These are phyloP conservation scores for Folsomia manolachei DNA, from an alignment of 2,888 invertebrate species.

Conservation along the genomic window DNA sequence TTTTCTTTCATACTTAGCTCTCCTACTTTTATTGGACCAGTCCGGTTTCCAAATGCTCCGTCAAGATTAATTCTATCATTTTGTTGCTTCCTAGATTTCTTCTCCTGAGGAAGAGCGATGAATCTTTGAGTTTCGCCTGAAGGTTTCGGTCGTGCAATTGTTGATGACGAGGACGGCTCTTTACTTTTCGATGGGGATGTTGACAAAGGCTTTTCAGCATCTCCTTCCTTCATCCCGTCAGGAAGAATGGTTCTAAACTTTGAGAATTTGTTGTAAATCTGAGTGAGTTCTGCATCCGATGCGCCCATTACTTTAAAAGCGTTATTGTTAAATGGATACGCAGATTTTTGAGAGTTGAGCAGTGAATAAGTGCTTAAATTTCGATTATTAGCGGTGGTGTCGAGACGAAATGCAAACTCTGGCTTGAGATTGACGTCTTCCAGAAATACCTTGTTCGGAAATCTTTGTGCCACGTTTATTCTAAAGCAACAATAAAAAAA, in stretches of 20 bases:
- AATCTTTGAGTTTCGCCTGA: neutral
- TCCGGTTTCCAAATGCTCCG: constrained; percentile 5
- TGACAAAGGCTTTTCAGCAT: neutral
- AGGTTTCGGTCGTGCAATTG: neutral
- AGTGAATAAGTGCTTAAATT: constrained; percentile 25
- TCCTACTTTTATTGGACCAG: too few species aligned
- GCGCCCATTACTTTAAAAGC: constrained; percentile 36
- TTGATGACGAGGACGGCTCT: neutral
- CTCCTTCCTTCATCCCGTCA: constrained; percentile 1
- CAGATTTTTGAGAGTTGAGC: constrained; percentile 28
- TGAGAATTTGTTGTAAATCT: constrained; percentile 27
- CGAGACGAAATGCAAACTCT: constrained; percentile 44
- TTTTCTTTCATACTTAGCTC: constrained; percentile 34
- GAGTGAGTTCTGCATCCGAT: constrained; percentile 32
- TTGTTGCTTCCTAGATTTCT: neutral
- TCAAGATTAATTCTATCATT: neutral
- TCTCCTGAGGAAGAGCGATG: neutral
- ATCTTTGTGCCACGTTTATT: constrained; percentile 27
- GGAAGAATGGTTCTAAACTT: constrained; percentile 25
- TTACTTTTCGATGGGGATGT: neutral
- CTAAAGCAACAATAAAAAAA: constrained; percentile 24
- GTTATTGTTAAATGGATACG: constrained; percentile 14
- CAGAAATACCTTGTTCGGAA: constrained; percentile 37
- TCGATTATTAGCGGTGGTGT: constrained; percentile 25
- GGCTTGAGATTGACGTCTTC: constrained; percentile 43